Percentiles rank a stretch among this genome's conserved stretches.
Evolutionary conservation across 2,797 vertebrate species (phyloP).

Genomic region (Cossypha heuglini): DNA sequence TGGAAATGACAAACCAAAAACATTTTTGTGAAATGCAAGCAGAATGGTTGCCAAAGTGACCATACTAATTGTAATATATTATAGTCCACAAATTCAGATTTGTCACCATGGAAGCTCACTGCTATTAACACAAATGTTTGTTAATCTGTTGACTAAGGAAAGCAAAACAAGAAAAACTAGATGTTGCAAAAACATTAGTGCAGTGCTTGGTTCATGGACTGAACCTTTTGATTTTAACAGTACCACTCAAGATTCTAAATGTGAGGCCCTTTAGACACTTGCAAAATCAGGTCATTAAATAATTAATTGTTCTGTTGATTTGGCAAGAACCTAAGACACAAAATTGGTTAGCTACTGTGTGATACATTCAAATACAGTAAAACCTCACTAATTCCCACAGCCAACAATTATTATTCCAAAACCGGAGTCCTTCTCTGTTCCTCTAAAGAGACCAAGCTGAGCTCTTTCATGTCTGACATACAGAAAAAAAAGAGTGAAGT

Average conservation of each 20-base stretch:
- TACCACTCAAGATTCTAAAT: background rate
- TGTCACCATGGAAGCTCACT: background rate
- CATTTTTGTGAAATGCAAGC: background rate
- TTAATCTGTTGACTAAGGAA: background rate
- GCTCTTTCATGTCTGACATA: background rate
- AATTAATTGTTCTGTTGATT: background rate
- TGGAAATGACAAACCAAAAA: background rate
- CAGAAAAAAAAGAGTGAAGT: background rate
- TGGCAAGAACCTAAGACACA: slow-evolving; percentile 8
- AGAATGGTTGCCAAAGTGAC: background rate
- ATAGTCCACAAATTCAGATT: background rate
- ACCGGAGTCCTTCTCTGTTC: background rate
- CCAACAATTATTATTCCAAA: background rate
- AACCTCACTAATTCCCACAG: slow-evolving; percentile 49
- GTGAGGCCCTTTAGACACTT: background rate
- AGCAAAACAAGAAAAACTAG: background rate
- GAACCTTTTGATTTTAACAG: background rate
- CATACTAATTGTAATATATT: background rate
- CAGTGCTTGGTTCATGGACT: background rate
- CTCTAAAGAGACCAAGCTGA: background rate
- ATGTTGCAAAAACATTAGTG: background rate
- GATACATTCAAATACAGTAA: slow-evolving; percentile 8
- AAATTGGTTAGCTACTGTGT: background rate
- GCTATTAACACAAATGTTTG: background rate
- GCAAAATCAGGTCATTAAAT: background rate